phyloP scores from a whole-genome alignment of 2,888 invertebrate species.

The Odontocerum albicorne region DNA sequence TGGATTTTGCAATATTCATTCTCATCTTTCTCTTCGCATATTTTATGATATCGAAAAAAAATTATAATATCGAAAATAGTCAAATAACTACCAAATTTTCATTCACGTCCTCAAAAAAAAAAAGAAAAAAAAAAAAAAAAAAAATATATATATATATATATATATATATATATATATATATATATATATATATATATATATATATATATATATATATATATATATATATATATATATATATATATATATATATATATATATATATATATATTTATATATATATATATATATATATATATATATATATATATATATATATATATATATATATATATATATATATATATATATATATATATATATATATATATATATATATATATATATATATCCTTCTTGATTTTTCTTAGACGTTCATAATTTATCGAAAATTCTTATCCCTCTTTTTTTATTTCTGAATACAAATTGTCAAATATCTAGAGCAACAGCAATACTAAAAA shows the following conservation, averaged over 20 bases:
- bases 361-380: neutral
- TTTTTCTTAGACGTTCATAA: too few relatives aligned
- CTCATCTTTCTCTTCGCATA: too few relatives aligned
- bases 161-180: neutral
- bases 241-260: neutral
- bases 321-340: neutral
- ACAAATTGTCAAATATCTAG: too few relatives aligned
- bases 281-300: neutral
- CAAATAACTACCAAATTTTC: too few relatives aligned
- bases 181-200: neutral
- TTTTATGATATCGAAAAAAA: too few relatives aligned
- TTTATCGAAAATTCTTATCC: too few relatives aligned
- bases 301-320: neutral
- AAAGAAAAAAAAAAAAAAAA: neutral
- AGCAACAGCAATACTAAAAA: too few relatives aligned
- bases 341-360: neutral
- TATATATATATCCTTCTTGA: neutral
- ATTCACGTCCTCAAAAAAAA: too few relatives aligned
- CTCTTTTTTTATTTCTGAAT: too few relatives aligned
- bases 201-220: neutral
- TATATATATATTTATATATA: neutral
- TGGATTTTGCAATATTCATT: too few relatives aligned
- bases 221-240: neutral
- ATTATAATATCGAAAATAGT: too few relatives aligned
- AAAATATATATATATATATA: neutral